Evolutionary conservation across 1,140 invertebrate genomes (phyloP).

Genomic region (Conus betulinus): DNA sequence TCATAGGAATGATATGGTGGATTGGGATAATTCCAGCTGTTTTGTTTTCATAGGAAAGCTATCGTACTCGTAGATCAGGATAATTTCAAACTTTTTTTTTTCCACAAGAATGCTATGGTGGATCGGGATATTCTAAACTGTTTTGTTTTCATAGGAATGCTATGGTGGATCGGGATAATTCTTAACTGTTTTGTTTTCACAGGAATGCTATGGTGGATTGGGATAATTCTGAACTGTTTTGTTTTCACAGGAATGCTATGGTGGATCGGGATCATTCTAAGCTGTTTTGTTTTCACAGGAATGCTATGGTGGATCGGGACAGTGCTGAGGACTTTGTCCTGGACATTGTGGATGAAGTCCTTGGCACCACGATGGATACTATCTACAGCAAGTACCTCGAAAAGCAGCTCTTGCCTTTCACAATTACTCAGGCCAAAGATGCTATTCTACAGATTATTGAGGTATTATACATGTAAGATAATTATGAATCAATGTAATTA

Average conservation of each 20-base stretch:
- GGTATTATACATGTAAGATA: slow-evolving; percentile 42
- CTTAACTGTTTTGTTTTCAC: slow-evolving; percentile 55
- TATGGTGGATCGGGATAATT: slow-evolving; percentile 72
- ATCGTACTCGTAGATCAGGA: too few relatives aligned
- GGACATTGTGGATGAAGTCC: slow-evolving; percentile 73
- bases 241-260: slow-evolving; percentile 70
- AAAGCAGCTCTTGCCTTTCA: slow-evolving; percentile 73
- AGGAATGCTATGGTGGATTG: slow-evolving; percentile 74
- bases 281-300: slow-evolving; percentile 61
- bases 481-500: too few relatives aligned
- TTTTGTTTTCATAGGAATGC: slow-evolving; percentile 64
- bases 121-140: background rate
- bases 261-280: slow-evolving; percentile 72
- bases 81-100: too few relatives aligned
- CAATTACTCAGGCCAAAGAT: slow-evolving; percentile 73
- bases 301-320: slow-evolving; percentile 72
- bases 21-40: too few relatives aligned
- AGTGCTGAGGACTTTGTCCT: slow-evolving; percentile 71
- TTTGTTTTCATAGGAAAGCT: background rate
- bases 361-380: slow-evolving; percentile 59
- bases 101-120: background rate
- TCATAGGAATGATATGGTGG: too few relatives aligned
- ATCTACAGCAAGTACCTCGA: slow-evolving; percentile 73
- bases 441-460: slow-evolving; percentile 73
- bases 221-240: slow-evolving; percentile 64